These are phyloP conservation scores for Notospermus geniculatus DNA, from an alignment of 1,140 invertebrate species.

Conservation along the genomic window DNA sequence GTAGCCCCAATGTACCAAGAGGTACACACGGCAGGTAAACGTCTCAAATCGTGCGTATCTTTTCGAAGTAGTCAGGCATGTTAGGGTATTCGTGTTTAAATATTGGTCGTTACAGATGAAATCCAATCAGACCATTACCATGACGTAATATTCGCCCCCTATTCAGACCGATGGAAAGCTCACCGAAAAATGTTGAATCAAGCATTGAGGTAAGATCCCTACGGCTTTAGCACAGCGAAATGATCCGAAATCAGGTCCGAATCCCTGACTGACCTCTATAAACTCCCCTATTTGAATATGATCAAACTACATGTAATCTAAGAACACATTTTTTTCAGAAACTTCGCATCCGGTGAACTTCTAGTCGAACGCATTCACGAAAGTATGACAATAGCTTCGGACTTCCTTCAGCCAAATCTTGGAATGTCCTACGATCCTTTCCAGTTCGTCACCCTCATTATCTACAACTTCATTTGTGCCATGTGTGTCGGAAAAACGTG, in stretches of 20 bases:
- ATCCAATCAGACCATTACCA: constrained; percentile 7
- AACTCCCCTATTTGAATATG: too few species aligned
- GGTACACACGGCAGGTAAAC: background rate
- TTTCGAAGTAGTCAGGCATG: background rate
- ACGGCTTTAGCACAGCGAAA: background rate
- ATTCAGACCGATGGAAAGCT: background rate
- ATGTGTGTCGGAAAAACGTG: constrained; percentile 6
- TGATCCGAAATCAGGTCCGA: background rate
- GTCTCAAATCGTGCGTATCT: background rate
- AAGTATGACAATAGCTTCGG: background rate
- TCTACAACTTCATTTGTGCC: constrained; percentile 4
- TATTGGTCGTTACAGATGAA: background rate
- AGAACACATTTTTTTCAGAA: background rate
- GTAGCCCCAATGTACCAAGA: background rate
- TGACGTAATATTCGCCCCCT: constrained; percentile 1
- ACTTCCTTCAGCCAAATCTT: background rate
- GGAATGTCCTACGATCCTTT: constrained; percentile 3
- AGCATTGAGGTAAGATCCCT: constrained; percentile 2
- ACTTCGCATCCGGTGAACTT: background rate
- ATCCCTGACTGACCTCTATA: too few species aligned
- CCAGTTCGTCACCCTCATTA: constrained; percentile 5
- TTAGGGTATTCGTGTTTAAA: background rate
- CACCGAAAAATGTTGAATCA: constrained; percentile 7
- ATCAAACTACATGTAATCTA: background rate
- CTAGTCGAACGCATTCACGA: background rate